Evolutionary conservation across 1,140 invertebrate genomes (phyloP), one percentile per base, ranked within the genome.

Genomic region (Metopolophium dirhodum): DNA sequence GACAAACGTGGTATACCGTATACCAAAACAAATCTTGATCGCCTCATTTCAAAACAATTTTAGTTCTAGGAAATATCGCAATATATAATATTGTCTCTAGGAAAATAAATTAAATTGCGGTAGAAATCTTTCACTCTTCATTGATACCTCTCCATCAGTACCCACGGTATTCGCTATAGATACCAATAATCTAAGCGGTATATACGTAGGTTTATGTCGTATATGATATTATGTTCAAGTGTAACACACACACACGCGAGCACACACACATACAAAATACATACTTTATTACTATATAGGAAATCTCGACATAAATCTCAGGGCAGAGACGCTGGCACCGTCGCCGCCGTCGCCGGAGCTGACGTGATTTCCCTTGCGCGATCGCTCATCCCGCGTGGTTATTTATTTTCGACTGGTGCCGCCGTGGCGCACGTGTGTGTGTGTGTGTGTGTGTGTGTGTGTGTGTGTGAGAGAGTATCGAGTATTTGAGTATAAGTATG

Each of bases 391-490:
- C 82, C 35, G 49, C 23, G 37, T 30, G 91, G 49, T 93, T 93
- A 93, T 93, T 93, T 93, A 93, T 93, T 93, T 93, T 86, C 91
- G 77, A 93, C 77, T 51, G 49, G 49, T 47, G 85, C 41, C 41
- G 85, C 30, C 23, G 57, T 57, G 45, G 90, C 14, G 54, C 35
- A 49, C 45, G 47, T 14, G 11, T 68, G 41, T 91, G 61, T 90
- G 49, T 14, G 41, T 89, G 89, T 30, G 57, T 91, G 61, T 90
- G 49, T 14, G 41, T 89, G 89, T 30, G 57, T 68, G 54, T 68
- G 57, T 77, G 57, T 90, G 22, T 6, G 35, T 7, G 54, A 7
- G 3, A 41, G 41, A 26, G 68, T 83, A 47, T 83, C 61, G 47
- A 51, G 68, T 92, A 14, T 26, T 30, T 14, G 45, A n/a, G 22